Evolutionary conservation across 2,113 vertebrate species (phyloP).

Genomic region (Crocuta crocuta): DNA sequence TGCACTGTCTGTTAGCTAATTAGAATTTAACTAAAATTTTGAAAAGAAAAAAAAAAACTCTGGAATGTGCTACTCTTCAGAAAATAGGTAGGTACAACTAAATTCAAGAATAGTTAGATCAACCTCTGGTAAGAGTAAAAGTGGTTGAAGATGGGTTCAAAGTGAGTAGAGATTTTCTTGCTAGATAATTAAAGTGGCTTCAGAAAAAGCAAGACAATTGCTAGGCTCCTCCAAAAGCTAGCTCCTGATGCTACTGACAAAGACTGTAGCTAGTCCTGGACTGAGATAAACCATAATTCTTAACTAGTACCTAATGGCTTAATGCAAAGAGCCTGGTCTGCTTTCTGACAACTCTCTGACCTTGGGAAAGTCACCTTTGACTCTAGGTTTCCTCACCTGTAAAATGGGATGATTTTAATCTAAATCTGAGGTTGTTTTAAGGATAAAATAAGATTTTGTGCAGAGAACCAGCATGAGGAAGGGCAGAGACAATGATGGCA

Average conservation of each 20-base stretch:
- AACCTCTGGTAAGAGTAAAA: background rate
- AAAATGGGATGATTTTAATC: background rate
- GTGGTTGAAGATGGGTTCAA: background rate
- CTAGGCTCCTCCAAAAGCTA: background rate
- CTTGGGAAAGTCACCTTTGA: background rate
- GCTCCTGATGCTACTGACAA: background rate
- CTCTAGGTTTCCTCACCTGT: background rate
- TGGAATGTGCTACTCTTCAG: background rate
- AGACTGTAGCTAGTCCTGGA: background rate
- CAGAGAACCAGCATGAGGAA: background rate
- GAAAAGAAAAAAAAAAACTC: background rate
- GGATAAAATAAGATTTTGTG: background rate
- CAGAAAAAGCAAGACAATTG: background rate
- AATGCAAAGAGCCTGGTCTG: background rate
- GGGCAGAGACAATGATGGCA: background rate
- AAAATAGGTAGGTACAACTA: background rate
- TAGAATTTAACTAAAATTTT: too few species aligned
- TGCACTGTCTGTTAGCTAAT: too few species aligned
- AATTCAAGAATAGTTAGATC: background rate
- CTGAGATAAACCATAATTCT: background rate
- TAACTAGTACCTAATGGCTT: background rate
- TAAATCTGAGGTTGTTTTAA: background rate
- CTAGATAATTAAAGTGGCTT: background rate
- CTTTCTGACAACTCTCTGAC: background rate
- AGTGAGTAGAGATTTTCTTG: background rate